Evolutionary conservation across 2,888 invertebrate species (phyloP), one percentile per base, ranked within the genome.

Genomic region (Dicyrtomina minuta): DNA sequence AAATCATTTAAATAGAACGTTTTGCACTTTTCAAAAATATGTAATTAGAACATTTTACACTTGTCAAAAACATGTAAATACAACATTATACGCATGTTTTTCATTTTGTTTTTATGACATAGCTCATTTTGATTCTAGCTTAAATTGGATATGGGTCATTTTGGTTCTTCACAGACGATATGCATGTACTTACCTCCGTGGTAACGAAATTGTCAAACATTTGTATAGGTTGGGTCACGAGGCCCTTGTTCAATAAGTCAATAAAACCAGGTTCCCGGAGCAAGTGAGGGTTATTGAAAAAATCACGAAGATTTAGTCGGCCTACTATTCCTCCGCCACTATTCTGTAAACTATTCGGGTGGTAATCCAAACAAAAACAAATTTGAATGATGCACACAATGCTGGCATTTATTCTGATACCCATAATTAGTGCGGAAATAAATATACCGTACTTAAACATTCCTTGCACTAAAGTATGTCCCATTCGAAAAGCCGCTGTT

Each of bases 401-500:
- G n/a, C n/a, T n/a, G n/a, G n/a, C n/a, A n/a, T n/a, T n/a, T n/a
- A n/a, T 12, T 43, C 13, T 43, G 43, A 13, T 12, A 43, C 10
- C 43, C 43, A n/a, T n/a, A n/a, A 43, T 43, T n/a, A n/a, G n/a
- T n/a, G n/a, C n/a, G n/a, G n/a, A n/a, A n/a, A n/a, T n/a, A n/a
- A n/a, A n/a, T 22, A 26, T n/a, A 62, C 12, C 74, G 70, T 71
- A 79, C 79, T 79, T 75, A 55, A 79, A 74, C 26, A 80, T 81
- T 46, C 82, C 83, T 46, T 82, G 81, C 62, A 85, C 82, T 27
- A 85, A 77, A 4, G 83, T 82, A 77, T 85, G 85, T 2, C 84
- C 84, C 77, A 84, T 79, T 67, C 85, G 78, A 77, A 84, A 83
- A 2, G 84, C 85, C 15, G 84, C 84, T 0, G 84, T 82, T 1